Evolutionary conservation across 2,797 vertebrate genomes (phyloP), one percentile per base, ranked within the genome.

Genomic region (Erethizon dorsatum): DNA sequence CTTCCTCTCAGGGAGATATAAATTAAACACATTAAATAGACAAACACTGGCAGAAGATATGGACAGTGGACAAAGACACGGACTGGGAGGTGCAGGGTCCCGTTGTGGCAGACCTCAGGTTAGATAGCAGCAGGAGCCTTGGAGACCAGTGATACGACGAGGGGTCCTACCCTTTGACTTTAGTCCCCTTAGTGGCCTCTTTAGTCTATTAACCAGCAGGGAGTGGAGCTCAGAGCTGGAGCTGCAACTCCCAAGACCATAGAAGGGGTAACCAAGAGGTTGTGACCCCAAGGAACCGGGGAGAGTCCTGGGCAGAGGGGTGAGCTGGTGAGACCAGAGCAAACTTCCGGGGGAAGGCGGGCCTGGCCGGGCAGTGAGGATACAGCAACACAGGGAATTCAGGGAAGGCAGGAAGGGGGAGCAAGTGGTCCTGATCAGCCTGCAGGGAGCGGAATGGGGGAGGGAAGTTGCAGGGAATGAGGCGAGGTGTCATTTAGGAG

Each of bases 261-360:
- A 0, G 65, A 47, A 82, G 5, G 83, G 33, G 31, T 11, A 45
- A 37, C 31, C 56, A n/a, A n/a, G 65, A 61, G 61, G 47, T 28
- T 4, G 33, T 7, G 10, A 33, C 24, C 7, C 50, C 0, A 0
- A 15, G 45, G 65, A 3, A 12, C 45, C 10, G 4, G 28, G 41
- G 17, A 26, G 45, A 37, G 56, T 56, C 50, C 37, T 75, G 71
- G 18, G 59, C 0, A 0, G 61, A 45, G 41, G 54, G 5, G 0
- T 75, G 11, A 67, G 78, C n/a, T 12, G 15, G 13, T 0, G 2
- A 59, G 69, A 7, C 28, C 31, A 69, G 14, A 33, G 28, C 1
- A 1, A 83, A 83, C 65, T 52, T 73, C 88, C 73, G 45, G 37
- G 12, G 45, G 28, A 47, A 77, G 45, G 47, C 13, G n/a, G n/a